These are phyloP conservation scores for Onychostruthus taczanowskii DNA, from an alignment of 2,113 vertebrate genomes.

Conservation along the genomic window DNA sequence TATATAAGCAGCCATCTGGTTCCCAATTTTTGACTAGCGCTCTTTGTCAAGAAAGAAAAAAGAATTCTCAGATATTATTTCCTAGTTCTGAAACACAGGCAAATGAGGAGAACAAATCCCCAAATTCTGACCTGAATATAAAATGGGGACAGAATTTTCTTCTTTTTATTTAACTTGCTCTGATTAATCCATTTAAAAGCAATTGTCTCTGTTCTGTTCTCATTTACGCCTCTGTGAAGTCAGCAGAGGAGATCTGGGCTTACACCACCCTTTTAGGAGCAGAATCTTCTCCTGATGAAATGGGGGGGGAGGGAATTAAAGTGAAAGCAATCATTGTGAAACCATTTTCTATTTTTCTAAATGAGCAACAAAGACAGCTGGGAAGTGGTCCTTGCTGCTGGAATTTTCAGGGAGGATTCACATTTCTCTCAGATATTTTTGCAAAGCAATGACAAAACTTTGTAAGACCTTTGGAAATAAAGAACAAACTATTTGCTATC, in stretches of 20 bases:
- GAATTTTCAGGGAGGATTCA: background rate
- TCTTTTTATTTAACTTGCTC: conserved; percentile 53
- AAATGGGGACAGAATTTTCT: conserved; percentile 21
- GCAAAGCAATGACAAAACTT: conserved; percentile 14
- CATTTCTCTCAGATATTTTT: conserved; percentile 15
- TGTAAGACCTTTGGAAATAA: conserved; percentile 24
- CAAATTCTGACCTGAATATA: conserved; percentile 56
- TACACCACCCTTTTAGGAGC: background rate
- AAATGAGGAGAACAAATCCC: conserved; percentile 48
- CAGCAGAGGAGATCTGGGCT: conserved; percentile 10
- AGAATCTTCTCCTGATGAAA: conserved; percentile 21
- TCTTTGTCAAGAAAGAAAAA: conserved; percentile 72
- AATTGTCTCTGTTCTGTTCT: conserved; percentile 34
- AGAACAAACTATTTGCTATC: conserved; percentile 33
- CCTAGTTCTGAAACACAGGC: conserved; percentile 29
- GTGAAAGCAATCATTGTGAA: background rate
- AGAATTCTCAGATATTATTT: conserved; percentile 63
- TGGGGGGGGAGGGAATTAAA: background rate
- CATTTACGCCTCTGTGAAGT: conserved; percentile 6
- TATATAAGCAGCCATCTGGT: conserved; percentile 91
- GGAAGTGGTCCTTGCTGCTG: conserved; percentile 3
- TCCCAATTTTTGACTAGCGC: conserved; percentile 73
- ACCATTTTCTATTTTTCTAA: background rate
- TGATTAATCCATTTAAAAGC: conserved; percentile 63
- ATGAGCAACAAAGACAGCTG: background rate